A percentile compares a stretch with the other conserved stretches of the same genome.
phyloP scores from a whole-genome alignment of 1,140 invertebrate genomes.

The Macrobrachium nipponense region DNA sequence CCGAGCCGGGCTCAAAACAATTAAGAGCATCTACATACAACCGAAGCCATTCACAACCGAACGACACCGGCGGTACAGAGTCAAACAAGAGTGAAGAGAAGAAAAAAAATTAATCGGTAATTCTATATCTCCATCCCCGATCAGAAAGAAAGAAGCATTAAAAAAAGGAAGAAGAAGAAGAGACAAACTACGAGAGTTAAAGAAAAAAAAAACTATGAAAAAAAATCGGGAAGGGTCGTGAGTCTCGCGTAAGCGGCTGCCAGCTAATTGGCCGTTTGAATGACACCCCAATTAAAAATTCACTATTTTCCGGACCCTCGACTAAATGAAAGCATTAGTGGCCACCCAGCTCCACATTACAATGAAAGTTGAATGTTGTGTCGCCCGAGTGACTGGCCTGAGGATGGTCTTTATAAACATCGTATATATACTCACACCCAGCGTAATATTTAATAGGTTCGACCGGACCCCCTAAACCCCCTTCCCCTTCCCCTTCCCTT shows the following conservation, averaged over 20 bases:
- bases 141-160: conserved; percentile 5
- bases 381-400: conserved; percentile 3
- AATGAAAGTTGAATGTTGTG: conserved; percentile 44
- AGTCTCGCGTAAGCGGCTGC: conserved; percentile 6
- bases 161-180: neutral
- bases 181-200: too few relatives aligned
- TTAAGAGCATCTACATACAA: too few relatives aligned
- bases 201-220: neutral
- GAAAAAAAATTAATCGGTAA: neutral
- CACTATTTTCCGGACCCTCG: conserved; percentile 42
- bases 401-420: too few relatives aligned
- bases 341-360: conserved; percentile 24
- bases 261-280: conserved; percentile 43
- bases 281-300: conserved; percentile 56
- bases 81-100: neutral
- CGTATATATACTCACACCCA: too few relatives aligned
- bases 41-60: too few relatives aligned
- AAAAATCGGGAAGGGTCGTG: conserved; percentile 33
- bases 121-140: neutral
- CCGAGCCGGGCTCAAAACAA: too few relatives aligned
- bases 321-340: conserved; percentile 52
- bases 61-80: neutral
- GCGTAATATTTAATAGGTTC: too few relatives aligned
- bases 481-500: neutral
- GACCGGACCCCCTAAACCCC: too few relatives aligned